Conservation (phyloP, 2,113 vertebrate species). For the Triplophysa tibetana region DNA sequence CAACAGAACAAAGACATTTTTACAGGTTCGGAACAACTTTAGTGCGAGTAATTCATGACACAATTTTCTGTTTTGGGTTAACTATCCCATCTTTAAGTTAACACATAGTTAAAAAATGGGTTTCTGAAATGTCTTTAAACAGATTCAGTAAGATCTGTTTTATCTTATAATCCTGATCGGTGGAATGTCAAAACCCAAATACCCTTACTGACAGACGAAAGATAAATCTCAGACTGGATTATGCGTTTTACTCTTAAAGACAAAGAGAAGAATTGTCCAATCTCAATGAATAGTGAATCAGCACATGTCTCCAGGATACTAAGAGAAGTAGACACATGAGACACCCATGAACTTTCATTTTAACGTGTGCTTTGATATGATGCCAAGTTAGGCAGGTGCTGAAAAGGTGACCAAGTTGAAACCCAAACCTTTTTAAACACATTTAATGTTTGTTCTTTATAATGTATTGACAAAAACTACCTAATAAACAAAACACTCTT, state of each 20-base stretch:
- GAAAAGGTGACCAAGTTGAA: neutral
- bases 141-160: neutral
- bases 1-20: too few species aligned
- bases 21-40: too few species aligned
- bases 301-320: constrained; percentile 56
- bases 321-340: constrained; percentile 24
- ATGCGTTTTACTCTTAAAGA: constrained; percentile 52
- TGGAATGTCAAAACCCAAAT: too few species aligned
- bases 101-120: too few species aligned
- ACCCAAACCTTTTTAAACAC: neutral
- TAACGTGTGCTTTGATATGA: neutral
- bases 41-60: too few species aligned
- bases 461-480: neutral
- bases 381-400: neutral
- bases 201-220: constrained; percentile 1
- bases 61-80: too few species aligned
- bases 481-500: neutral
- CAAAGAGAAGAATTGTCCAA: constrained; percentile 67
- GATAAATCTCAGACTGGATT: constrained; percentile 43
- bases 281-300: constrained; percentile 63
- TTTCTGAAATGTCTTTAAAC: too few species aligned
- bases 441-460: neutral
- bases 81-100: too few species aligned
- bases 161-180: neutral
- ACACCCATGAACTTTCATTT: neutral